Conservation (phyloP, 1,140 invertebrate genomes). For the Sipha flava region DNA sequence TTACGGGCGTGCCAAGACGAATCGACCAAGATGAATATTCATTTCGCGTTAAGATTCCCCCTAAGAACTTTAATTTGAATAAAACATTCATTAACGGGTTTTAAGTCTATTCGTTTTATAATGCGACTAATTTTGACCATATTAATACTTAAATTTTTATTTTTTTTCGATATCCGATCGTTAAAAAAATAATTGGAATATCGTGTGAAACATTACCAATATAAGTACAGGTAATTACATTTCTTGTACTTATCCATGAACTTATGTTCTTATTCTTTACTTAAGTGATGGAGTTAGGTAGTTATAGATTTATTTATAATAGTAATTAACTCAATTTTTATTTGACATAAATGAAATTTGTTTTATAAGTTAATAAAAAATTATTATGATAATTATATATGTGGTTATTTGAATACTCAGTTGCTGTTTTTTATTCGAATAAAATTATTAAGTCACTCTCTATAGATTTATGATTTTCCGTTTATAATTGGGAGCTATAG, state of each 20-base stretch:
- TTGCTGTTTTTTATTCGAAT: neutral
- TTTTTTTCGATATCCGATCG: neutral
- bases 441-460: neutral
- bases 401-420: neutral
- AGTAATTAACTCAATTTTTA: neutral
- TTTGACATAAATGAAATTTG: neutral
- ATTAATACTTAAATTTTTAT: neutral
- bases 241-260: no score
- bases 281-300: neutral
- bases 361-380: neutral
- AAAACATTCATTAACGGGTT: conserved; percentile 29
- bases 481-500: neutral
- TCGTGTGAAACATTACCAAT: neutral
- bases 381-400: neutral
- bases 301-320: neutral
- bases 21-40: conserved; percentile 31
- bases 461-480: no score
- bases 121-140: neutral
- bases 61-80: conserved; percentile 26
- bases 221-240: neutral
- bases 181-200: neutral
- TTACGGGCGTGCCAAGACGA: conserved; percentile 25
- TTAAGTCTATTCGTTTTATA: conserved; percentile 13
- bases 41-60: conserved; percentile 14
- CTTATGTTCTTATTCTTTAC: no score